Percentiles rank a stretch among this genome's conserved stretches.
phyloP scores from a whole-genome alignment of 2,113 vertebrate genomes.

The Colaptes auratus region DNA sequence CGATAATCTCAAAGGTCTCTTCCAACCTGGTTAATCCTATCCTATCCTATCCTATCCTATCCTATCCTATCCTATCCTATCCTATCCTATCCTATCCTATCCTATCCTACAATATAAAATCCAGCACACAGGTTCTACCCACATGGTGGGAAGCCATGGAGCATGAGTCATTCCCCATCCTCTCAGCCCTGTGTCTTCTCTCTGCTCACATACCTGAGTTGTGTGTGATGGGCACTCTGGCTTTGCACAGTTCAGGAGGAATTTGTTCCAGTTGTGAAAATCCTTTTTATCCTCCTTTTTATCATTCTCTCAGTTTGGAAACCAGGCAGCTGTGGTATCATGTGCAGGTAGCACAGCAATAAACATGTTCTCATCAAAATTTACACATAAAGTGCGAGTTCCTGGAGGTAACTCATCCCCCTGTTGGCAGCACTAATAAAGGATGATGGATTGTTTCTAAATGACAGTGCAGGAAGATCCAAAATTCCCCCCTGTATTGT shows the following conservation, averaged over 20 bases:
- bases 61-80: no score
- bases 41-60: no score
- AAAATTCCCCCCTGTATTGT: conserved; percentile 47
- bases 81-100: no score
- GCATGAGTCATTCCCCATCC: not conserved
- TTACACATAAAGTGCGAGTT: conserved; percentile 29
- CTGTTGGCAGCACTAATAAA: conserved; percentile 67
- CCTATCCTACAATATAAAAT: not conserved
- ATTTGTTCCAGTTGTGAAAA: not conserved
- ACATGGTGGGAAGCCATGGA: not conserved
- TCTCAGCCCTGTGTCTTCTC: not conserved
- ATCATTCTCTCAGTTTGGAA: conserved; percentile 4
- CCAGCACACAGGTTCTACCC: not conserved
- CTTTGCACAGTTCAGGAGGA: not conserved
- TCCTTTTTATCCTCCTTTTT: not conserved
- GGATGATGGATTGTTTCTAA: conserved; percentile 62
- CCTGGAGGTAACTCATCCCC: conserved; percentile 36
- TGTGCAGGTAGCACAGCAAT: conserved; percentile 17
- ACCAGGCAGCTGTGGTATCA: not conserved
- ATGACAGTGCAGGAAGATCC: conserved; percentile 51
- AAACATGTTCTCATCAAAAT: conserved; percentile 47
- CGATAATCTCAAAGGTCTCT: no score
- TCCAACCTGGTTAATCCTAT: no score
- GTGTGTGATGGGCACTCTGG: accelerated
- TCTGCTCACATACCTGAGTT: not conserved